A percentile compares a stretch with the other conserved stretches of the same genome.
Evolutionary conservation across 2,888 invertebrate species (phyloP).

Genomic region (Diadromus collaris): DNA sequence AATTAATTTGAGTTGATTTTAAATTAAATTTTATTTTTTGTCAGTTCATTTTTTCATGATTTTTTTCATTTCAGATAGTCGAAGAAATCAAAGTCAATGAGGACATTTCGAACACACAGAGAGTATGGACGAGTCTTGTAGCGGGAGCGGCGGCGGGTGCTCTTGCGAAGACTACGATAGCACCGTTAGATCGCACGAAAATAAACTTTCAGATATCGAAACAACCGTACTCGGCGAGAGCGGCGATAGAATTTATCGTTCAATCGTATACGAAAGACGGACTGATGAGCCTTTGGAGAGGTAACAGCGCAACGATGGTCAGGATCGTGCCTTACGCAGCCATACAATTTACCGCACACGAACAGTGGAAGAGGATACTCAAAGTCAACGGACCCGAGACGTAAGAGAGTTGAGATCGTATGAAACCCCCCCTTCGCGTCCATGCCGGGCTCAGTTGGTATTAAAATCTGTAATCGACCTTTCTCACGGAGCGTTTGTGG

Average conservation of each 20-base stretch:
- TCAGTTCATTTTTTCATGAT: too few relatives aligned
- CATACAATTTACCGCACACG: conserved; percentile 98
- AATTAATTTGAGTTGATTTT: too few relatives aligned
- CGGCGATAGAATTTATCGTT: conserved; percentile 86
- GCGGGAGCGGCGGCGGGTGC: conserved; percentile 98
- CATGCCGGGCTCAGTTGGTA: too few relatives aligned
- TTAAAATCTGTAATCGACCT: too few relatives aligned
- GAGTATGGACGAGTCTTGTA: conserved; percentile 90
- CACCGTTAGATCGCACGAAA: conserved; percentile 98
- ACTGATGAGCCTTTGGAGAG: conserved; percentile 93
- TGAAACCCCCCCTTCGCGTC: too few relatives aligned
- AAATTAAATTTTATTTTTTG: background rate
- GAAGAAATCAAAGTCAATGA: conserved; percentile 19
- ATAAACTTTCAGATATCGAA: conserved; percentile 98
- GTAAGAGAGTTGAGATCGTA: conserved; percentile 75
- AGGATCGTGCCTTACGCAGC: conserved; percentile 98
- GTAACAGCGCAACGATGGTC: conserved; percentile 99
- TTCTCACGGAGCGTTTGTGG: too few relatives aligned
- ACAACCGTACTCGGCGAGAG: conserved; percentile 87
- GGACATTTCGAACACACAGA: conserved; percentile 81
- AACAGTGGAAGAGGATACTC: conserved; percentile 95
- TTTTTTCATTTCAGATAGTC: conserved; percentile 25
- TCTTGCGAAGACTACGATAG: conserved; percentile 96
- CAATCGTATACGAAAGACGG: conserved; percentile 89
- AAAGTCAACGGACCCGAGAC: conserved; percentile 85